Base-by-base conservation (phyloP, 1,140 invertebrate genomes). In the Drosophila azteca region DNA sequence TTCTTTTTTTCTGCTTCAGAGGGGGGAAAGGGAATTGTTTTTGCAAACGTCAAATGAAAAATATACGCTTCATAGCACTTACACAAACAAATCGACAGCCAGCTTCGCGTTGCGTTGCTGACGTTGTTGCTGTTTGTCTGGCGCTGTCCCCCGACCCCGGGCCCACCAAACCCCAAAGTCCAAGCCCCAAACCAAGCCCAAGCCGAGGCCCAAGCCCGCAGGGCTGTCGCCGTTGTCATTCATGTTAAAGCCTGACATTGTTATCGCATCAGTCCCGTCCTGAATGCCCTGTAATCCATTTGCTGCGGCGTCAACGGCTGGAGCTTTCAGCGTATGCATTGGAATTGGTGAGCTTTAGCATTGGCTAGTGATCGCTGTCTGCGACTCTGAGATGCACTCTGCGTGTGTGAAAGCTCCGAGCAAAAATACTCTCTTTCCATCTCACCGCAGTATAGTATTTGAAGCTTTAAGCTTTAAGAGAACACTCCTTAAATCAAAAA, bases 211-310 rank as follows among this genome's bases (percentile, higher is more conserved):
- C 43, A 49, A 52, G 60, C 78, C 81, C 82, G 74, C 76, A 82
- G 82, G 74, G 75, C 83, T 87, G 83, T 85, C 83, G 74, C 70
- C 69, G 69, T 75, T 85, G 82, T 87, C 82, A 87, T 87, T 87
- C 70, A 69, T 88, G 67, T 69, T 51, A 76, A 39, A 39, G 35
- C 35, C 79, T 70, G 74, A 87, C 82, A 85, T 88, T 87, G 83
- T 88, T 83, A 88, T 79, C 76, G 79, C 78, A 41, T 77, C 64
- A 50, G 50, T 46, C 53, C 53, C 3, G 24, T 26, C 24, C 31
- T 46, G 39, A 43, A 62, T 77, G 60, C 74, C 8, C 82, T 84
- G 51, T 52, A 70, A 59, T 43, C 57, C 43, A 46, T 15, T 50
- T 20, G 1, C n/a, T 50, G 20, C 22, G 61, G 58, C 55, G 44